Percentiles rank a stretch among this genome's conserved stretches.
Conservation (phyloP, 2,113 vertebrate genomes). For the Himantopus leucocephalus region DNA sequence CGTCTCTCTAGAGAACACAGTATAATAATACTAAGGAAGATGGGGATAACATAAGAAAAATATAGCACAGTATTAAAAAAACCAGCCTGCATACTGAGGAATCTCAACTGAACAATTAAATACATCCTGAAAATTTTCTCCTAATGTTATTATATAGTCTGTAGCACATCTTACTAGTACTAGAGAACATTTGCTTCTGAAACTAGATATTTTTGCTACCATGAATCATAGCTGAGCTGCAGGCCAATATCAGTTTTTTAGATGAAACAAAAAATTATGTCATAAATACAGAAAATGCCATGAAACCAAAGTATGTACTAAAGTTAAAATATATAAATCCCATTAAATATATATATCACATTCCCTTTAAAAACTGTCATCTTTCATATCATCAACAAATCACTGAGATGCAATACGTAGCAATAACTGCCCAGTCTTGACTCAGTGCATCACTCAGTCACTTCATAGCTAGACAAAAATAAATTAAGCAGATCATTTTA, state of each 20-base stretch:
- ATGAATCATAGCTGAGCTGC: not conserved
- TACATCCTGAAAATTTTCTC: not conserved
- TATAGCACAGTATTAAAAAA: not conserved
- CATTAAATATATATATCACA: not conserved
- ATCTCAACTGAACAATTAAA: not conserved
- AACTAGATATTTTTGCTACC: not conserved
- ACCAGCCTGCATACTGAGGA: not conserved
- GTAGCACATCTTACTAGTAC: not conserved
- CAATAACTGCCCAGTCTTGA: constrained; percentile 9
- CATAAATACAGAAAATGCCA: constrained; percentile 5
- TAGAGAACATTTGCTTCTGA: not conserved
- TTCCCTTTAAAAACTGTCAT: constrained; percentile 4
- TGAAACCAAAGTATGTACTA: not conserved
- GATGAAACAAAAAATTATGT: not conserved
- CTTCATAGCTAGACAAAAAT: constrained; percentile 1
- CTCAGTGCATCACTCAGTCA: not conserved
- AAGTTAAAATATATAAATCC: not conserved
- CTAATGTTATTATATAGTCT: not conserved
- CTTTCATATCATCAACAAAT: constrained; percentile 22
- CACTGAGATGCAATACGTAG: not conserved
- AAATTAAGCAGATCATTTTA: not conserved
- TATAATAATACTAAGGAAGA: not conserved
- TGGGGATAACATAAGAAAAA: not conserved
- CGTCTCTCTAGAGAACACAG: not conserved
- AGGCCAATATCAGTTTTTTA: not conserved